Evolutionary conservation across 2,888 invertebrate genomes (phyloP).

Genomic region (Zelleria hepariella): DNA sequence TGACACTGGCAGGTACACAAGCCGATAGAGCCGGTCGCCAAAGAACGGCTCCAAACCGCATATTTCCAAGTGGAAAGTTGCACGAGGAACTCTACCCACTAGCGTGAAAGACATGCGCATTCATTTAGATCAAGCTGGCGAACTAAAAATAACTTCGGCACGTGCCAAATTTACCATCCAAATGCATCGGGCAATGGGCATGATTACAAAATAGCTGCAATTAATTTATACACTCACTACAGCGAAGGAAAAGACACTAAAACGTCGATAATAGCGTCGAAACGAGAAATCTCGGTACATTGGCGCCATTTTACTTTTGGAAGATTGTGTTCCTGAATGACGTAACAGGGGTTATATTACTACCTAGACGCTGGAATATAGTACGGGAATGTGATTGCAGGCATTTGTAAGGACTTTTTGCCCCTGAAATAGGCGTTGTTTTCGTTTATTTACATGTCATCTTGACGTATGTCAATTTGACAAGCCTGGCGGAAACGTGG

Average conservation of each 20-base stretch:
- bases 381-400: conserved; percentile 16
- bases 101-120: background rate
- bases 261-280: background rate
- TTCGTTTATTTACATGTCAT: conserved; percentile 58
- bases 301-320: conserved; percentile 70
- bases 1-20: conserved; percentile 6
- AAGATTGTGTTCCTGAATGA: conserved; percentile 47
- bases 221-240: background rate
- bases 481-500: conserved; percentile 72
- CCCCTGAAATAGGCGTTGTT: conserved; percentile 47
- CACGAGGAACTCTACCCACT: background rate
- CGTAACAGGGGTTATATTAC: conserved; percentile 52
- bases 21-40: background rate
- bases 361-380: conserved; percentile 18
- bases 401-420: conserved; percentile 30
- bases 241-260: background rate
- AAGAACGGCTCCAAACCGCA: background rate
- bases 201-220: background rate
- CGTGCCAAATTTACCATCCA: conserved; percentile 35
- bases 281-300: conserved; percentile 22
- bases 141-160: conserved; percentile 59
- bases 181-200: conserved; percentile 9
- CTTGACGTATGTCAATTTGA: conserved; percentile 72
- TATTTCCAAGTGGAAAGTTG: background rate
- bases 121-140: background rate